These are phyloP conservation scores for Camponotus floridanus DNA, from an alignment of 1,140 invertebrate species.

Conservation along the genomic window DNA sequence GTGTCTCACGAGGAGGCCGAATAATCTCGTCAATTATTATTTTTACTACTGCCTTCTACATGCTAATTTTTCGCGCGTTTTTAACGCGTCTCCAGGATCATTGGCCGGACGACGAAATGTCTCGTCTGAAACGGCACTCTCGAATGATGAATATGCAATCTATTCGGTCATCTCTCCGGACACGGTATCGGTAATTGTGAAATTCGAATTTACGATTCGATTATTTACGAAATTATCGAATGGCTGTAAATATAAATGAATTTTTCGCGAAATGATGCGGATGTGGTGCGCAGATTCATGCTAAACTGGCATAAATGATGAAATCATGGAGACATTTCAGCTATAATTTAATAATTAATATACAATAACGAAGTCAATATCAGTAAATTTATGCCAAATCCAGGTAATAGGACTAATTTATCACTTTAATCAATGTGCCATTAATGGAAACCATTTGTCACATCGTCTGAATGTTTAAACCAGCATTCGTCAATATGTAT, in stretches of 20 bases:
- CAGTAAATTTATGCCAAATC: conserved; percentile 12
- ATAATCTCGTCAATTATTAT: conserved; percentile 74
- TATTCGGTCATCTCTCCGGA: neutral
- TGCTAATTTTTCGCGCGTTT: conserved; percentile 69
- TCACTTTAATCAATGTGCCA: conserved; percentile 13
- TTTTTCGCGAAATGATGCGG: conserved; percentile 7
- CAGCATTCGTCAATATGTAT: conserved; percentile 7
- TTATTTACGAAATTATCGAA: conserved; percentile 30
- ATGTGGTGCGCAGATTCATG: neutral
- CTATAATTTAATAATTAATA: conserved; percentile 44
- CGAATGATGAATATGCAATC: conserved; percentile 43
- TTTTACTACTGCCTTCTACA: conserved; percentile 71
- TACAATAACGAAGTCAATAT: conserved; percentile 18
- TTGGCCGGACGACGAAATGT: conserved; percentile 14
- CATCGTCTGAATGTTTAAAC: conserved; percentile 29
- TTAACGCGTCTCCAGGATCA: conserved; percentile 41
- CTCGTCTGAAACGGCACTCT: conserved; percentile 27
- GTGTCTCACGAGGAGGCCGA: conserved; percentile 62
- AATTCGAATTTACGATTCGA: conserved; percentile 31
- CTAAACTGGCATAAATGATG: conserved; percentile 18
- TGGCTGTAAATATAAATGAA: conserved; percentile 35
- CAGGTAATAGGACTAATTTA: conserved; percentile 42
- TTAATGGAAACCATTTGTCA: conserved; percentile 29
- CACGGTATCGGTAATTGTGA: neutral
- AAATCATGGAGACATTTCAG: neutral